A percentile compares a stretch with the other conserved stretches of the same genome.
phyloP scores from a whole-genome alignment of 2,888 invertebrate genomes.

The Spisula subtruncata region DNA sequence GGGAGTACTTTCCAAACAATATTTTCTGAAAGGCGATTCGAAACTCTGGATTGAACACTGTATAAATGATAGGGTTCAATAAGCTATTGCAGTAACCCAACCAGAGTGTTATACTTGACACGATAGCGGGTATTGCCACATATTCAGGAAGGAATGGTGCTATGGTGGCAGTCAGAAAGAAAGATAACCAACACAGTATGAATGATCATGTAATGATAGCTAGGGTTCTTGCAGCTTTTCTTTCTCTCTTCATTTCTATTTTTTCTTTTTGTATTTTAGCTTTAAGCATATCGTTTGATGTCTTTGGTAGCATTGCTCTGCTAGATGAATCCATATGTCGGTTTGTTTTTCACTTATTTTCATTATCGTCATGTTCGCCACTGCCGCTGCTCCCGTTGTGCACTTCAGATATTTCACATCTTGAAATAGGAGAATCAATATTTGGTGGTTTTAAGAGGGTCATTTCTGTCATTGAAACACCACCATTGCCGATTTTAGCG shows the following conservation, averaged over 20 bases:
- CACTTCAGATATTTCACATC: conserved; percentile 59
- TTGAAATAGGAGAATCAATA: conserved; percentile 59
- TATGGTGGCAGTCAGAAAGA: conserved; percentile 95
- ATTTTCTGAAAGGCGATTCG: conserved; percentile 96
- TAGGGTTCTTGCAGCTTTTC: conserved; percentile 87
- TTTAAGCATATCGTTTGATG: conserved; percentile 66
- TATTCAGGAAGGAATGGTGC: conserved; percentile 92
- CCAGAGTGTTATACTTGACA: conserved; percentile 91
- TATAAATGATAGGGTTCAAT: conserved; percentile 97
- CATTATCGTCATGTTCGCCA: conserved; percentile 73
- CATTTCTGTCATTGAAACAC: conserved; percentile 58
- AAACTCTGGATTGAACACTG: conserved; percentile 97
- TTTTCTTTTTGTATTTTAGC: conserved; percentile 82
- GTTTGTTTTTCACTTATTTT: conserved; percentile 71
- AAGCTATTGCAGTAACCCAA: conserved; percentile 97
- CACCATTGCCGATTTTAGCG: neutral
- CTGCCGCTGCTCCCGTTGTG: conserved; percentile 67
- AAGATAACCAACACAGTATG: conserved; percentile 98
- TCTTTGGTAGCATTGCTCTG: conserved; percentile 68
- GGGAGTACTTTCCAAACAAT: conserved; percentile 88
- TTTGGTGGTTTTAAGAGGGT: conserved; percentile 67
- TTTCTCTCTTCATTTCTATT: conserved; percentile 87
- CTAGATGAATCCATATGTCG: conserved; percentile 65
- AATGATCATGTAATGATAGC: conserved; percentile 95
- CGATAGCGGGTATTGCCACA: conserved; percentile 78